A percentile compares a stretch with the other conserved stretches of the same genome.
Evolutionary conservation across 2,113 vertebrate species (phyloP).

Genomic region (Antechinus stuartii): DNA sequence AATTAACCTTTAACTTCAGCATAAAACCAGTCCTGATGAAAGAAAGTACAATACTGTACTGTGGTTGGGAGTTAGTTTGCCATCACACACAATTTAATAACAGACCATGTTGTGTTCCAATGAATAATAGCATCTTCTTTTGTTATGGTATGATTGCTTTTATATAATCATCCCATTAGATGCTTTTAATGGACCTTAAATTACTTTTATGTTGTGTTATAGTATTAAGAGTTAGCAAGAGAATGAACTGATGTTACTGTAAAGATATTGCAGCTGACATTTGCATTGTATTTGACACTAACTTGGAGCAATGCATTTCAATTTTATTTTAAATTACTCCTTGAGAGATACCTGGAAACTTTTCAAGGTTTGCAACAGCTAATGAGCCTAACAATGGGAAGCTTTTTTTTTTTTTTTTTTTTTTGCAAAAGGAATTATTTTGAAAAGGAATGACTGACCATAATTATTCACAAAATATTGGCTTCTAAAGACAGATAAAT

Average conservation of each 20-base stretch:
- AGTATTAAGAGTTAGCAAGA: slow-evolving; percentile 24
- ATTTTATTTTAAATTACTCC: slow-evolving; percentile 13
- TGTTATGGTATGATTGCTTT: background rate
- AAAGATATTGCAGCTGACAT: background rate
- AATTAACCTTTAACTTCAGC: slow-evolving; percentile 58
- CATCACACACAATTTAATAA: slow-evolving; percentile 37
- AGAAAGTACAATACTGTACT: slow-evolving; percentile 44
- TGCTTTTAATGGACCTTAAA: background rate
- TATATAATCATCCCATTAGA: slow-evolving; percentile 32
- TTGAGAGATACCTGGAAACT: background rate
- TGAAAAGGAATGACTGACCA: background rate
- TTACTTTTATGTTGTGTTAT: slow-evolving; percentile 14
- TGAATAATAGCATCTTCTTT: slow-evolving; percentile 46
- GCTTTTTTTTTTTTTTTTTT: background rate
- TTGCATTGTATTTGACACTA: slow-evolving; percentile 14
- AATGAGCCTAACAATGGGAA: slow-evolving; percentile 14
- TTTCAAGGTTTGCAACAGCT: slow-evolving; percentile 12
- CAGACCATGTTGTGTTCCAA: slow-evolving; percentile 24
- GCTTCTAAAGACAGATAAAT: background rate
- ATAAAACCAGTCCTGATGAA: slow-evolving; percentile 52
- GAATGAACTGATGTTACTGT: background rate
- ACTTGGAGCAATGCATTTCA: background rate
- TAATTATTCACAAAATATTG: background rate
- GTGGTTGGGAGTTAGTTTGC: slow-evolving; percentile 41
- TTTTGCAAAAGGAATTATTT: background rate